Conservation (phyloP, 2,888 invertebrate species). For the Mesorhabditis belari region DNA sequence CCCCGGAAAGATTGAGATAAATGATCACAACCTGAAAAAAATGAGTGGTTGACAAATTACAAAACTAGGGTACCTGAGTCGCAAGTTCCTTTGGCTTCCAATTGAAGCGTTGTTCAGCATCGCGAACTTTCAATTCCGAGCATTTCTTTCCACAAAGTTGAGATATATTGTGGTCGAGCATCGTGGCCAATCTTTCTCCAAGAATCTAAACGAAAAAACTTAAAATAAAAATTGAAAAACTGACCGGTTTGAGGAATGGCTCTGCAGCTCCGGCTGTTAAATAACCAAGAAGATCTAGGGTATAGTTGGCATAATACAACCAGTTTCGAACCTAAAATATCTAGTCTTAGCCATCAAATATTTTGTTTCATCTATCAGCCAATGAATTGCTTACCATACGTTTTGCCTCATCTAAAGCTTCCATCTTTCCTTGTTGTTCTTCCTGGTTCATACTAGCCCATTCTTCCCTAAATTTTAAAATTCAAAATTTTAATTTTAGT, state of each 20-base stretch:
- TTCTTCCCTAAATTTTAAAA: slow-evolving; percentile 55
- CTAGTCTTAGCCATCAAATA: slow-evolving; percentile 84
- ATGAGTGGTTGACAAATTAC: too few species aligned
- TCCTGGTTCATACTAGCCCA: slow-evolving; percentile 28
- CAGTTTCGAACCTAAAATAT: slow-evolving; percentile 31
- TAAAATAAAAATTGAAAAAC: too few species aligned
- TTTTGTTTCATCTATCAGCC: slow-evolving; percentile 58
- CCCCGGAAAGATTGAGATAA: slow-evolving; percentile 85
- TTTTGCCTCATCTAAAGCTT: slow-evolving; percentile 48
- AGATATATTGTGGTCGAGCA: slow-evolving; percentile 94
- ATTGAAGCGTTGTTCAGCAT: slow-evolving; percentile 80
- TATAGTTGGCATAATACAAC: slow-evolving; percentile 66
- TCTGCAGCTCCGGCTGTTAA: slow-evolving; percentile 81
- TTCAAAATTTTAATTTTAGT: too few species aligned
- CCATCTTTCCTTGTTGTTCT: slow-evolving; percentile 27
- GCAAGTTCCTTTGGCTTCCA: slow-evolving; percentile 91
- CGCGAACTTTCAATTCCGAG: slow-evolving; percentile 54
- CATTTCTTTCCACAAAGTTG: slow-evolving; percentile 68
- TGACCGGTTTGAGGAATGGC: slow-evolving; percentile 76
- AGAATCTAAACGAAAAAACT: slow-evolving; percentile 64
- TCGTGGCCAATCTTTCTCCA: slow-evolving; percentile 86
- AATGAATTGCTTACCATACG: slow-evolving; percentile 53
- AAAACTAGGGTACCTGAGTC: too few species aligned
- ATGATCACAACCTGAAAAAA: slow-evolving; percentile 89
- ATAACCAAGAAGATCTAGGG: slow-evolving; percentile 95